Evolutionary conservation across 2,113 vertebrate genomes (phyloP).

Genomic region (Crotalus viridis): DNA sequence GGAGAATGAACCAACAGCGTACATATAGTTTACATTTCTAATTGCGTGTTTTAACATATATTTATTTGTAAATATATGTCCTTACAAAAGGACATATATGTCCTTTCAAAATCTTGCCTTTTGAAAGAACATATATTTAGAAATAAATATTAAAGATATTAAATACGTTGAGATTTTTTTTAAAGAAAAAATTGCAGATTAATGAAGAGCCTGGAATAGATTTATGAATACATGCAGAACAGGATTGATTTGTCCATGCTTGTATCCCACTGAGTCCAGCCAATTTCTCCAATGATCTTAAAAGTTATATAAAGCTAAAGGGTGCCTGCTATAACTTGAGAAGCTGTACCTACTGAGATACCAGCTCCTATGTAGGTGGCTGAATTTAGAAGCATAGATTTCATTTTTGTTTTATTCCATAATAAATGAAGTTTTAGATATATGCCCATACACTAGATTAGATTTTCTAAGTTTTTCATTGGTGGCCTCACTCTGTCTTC

Average conservation of each 20-base stretch:
- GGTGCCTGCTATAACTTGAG: background rate
- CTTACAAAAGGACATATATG: too few relatives aligned
- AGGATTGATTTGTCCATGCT: background rate
- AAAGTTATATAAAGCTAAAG: background rate
- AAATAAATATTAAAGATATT: background rate
- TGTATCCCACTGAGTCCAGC: background rate
- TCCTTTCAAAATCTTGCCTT: background rate
- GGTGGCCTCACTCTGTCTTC: background rate
- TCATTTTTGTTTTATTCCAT: slow-evolving; percentile 3
- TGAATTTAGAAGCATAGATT: slow-evolving; percentile 8
- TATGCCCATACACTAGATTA: background rate
- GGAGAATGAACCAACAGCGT: background rate
- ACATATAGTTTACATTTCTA: background rate
- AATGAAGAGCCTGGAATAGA: background rate
- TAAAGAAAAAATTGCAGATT: too few relatives aligned
- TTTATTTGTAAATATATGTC: too few relatives aligned
- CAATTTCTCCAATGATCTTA: background rate
- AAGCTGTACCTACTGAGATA: background rate
- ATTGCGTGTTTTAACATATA: background rate
- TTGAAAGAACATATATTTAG: background rate
- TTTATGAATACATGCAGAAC: background rate
- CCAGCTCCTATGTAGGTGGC: background rate
- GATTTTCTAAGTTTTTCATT: background rate
- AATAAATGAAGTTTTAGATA: slow-evolving; percentile 8
- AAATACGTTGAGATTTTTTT: background rate